Percentiles rank a stretch among this genome's conserved stretches.
phyloP scores from a whole-genome alignment of 2,797 vertebrate species.

The Lacerta viridis region DNA sequence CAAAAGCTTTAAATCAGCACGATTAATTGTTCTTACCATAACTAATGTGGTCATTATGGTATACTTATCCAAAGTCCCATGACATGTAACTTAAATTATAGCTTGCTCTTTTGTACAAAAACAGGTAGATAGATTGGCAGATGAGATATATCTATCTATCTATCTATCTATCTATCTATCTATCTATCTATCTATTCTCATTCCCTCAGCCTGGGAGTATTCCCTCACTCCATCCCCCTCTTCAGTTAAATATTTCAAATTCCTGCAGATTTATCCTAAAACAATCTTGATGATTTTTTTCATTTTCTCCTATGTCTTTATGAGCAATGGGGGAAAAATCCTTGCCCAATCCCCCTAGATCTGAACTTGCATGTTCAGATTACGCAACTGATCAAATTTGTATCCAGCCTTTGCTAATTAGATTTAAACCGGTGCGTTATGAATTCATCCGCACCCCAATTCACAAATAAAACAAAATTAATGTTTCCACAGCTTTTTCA shows the following conservation, averaged over 20 bases:
- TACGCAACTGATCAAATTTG: slow-evolving; percentile 42
- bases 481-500: not conserved
- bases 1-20: not conserved
- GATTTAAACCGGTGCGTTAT: not conserved
- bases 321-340: not conserved
- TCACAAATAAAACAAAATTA: not conserved
- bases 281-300: not conserved
- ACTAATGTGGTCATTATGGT: not conserved
- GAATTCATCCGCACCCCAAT: not conserved
- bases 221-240: too few species aligned
- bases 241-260: not conserved
- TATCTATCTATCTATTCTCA: too few species aligned
- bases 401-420: slow-evolving; percentile 1
- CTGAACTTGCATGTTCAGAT: slow-evolving; percentile 56
- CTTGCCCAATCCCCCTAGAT: slow-evolving; percentile 5
- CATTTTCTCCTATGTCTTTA: not conserved
- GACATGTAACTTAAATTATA: not conserved
- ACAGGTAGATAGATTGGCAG: not conserved
- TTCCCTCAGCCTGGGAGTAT: too few species aligned
- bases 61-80: not conserved
- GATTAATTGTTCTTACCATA: not conserved
- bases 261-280: not conserved
- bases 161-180: too few species aligned
- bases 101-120: not conserved
- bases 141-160: too few species aligned